phyloP scores from a whole-genome alignment of 2,888 invertebrate species.

The Colletes collaris region DNA sequence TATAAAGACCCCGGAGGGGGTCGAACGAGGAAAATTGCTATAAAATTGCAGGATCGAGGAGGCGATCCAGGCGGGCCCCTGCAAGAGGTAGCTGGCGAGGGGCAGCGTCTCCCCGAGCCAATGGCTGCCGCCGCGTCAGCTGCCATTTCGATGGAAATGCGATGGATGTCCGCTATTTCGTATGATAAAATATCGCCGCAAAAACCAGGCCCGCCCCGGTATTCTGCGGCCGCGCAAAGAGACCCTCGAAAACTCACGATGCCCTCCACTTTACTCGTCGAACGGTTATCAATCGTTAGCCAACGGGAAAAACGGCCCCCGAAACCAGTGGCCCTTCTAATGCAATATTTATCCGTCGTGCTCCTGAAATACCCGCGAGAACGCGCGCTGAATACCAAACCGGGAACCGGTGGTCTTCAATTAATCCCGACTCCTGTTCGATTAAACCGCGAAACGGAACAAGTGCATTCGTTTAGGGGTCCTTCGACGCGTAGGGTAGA shows the following conservation, averaged over 20 bases:
- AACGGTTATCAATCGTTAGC: constrained; percentile 57
- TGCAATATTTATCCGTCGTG: constrained; percentile 52
- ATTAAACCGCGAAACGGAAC: constrained; percentile 15
- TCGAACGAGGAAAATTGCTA: constrained; percentile 82
- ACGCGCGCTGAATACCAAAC: constrained; percentile 45
- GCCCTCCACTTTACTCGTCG: constrained; percentile 1
- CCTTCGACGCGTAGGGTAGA: no score
- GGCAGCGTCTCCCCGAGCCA: constrained; percentile 63
- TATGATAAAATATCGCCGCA: constrained; percentile 79
- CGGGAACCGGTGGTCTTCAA: constrained; percentile 13
- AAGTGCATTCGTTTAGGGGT: no score
- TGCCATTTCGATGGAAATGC: constrained; percentile 82
- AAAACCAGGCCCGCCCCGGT: constrained; percentile 67
- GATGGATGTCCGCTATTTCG: constrained; percentile 80
- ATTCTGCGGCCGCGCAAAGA: constrained; percentile 50
- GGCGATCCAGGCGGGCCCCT: constrained; percentile 71
- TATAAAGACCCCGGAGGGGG: not conserved
- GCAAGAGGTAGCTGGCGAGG: constrained; percentile 47
- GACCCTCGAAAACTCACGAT: constrained; percentile 44
- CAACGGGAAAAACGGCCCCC: constrained; percentile 40
- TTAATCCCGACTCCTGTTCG: constrained; percentile 34
- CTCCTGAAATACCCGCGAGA: constrained; percentile 30
- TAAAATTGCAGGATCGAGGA: constrained; percentile 80
- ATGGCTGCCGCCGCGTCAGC: constrained; percentile 77
- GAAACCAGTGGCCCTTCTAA: constrained; percentile 32